Conservation (phyloP, 2,797 vertebrate species). For the Rousettus madagascariensis region DNA sequence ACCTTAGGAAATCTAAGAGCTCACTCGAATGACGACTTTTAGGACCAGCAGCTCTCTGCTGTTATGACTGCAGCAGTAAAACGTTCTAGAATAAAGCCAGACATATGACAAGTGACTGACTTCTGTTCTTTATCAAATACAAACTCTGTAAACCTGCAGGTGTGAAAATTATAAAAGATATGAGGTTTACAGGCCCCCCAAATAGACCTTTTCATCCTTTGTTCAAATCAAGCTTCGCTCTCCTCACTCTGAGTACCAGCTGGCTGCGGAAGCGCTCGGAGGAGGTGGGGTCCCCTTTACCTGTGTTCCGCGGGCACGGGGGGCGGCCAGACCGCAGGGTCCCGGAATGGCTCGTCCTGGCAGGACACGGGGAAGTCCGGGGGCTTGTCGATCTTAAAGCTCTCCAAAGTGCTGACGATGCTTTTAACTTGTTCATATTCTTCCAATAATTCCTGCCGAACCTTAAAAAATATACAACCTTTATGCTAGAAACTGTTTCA, state of each 20-base stretch:
- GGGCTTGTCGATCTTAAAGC: conserved; percentile 94
- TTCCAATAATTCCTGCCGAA: conserved; percentile 93
- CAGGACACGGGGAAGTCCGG: conserved; percentile 88
- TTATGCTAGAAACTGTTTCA: not conserved
- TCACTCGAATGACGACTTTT: not conserved
- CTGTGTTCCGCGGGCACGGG: conserved; percentile 96
- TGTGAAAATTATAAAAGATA: conserved; percentile 5
- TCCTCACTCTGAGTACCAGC: not conserved
- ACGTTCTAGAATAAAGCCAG: not conserved
- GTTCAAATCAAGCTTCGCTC: not conserved
- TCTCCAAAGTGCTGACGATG: conserved; percentile 94
- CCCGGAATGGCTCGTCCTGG: conserved; percentile 88
- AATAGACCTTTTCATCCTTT: not conserved
- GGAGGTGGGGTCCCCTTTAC: conserved; percentile 79
- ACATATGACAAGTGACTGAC: not conserved
- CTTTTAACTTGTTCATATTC: conserved; percentile 97
- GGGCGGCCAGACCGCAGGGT: conserved; percentile 95
- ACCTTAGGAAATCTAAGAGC: not conserved
- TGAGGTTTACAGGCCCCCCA: not conserved
- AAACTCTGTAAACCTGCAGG: not conserved
- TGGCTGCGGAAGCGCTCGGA: not conserved
- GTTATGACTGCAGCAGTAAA: not conserved
- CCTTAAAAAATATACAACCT: conserved; percentile 83
- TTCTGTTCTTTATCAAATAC: conserved; percentile 34
- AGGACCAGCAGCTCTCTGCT: not conserved